Evolutionary conservation across 2,113 vertebrate genomes (phyloP), one percentile per base, ranked within the genome.

Genomic region (Pseudorhombus dupliciocellatus): DNA sequence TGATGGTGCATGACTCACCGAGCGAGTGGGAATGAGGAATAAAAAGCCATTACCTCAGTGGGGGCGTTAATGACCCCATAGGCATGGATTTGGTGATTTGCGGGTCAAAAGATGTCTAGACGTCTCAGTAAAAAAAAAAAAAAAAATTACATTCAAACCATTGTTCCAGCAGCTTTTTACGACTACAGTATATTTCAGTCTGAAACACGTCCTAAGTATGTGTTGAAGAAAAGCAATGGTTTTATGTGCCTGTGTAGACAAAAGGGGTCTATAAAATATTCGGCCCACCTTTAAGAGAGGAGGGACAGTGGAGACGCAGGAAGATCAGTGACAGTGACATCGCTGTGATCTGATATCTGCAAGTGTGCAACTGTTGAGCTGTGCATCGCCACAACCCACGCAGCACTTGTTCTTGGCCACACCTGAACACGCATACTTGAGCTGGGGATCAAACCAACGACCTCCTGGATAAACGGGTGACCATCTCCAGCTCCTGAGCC

Each of bases 71-170:
- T 62, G 21, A 51, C 55, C 50, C 34, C 14, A 26, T 10, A 15
- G 42, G 59, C 51, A 56, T 0, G 21, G 53, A 70, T 40, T 22
- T 51, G 40, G 56, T 72, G 40, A 68, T 61, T 78, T 51, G 25
- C 64, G 75, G 56, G 70, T 66, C 60, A 28, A 37, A 66, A 59
- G 31, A 79, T 8, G 72, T 82, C 72, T 81, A 65, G 61, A 80
- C 71, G 57, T 77, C 50, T 56, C 2, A 31, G 15, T 59, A 9
- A 24, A 34, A 69, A 69, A 30, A 7, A 30, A 7, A 28, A 34
- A 12, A 40, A 56, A 46, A 46, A 71, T 50, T 44, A 72, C 54
- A 68, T 18, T 20, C 22, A 20, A 34, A 40, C 52, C 2, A 22
- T 56, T 66, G 59, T 63, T 83, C 51, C 21, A 14, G 24, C 26